These are phyloP conservation scores for Panagrolaimus sp. DNA, from an alignment of 1,140 invertebrate genomes.

Conservation along the genomic window DNA sequence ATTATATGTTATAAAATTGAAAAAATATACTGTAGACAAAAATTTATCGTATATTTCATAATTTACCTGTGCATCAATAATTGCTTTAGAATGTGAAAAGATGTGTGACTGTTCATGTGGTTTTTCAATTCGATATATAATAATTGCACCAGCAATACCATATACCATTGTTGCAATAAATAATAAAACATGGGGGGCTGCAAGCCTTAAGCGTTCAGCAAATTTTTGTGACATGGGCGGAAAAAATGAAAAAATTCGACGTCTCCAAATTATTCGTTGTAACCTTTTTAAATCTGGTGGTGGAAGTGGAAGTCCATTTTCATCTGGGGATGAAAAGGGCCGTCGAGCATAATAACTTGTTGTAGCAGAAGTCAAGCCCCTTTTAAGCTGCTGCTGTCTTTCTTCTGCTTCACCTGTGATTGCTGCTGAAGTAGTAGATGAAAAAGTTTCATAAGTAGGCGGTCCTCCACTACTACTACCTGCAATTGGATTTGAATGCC, in stretches of 20 bases:
- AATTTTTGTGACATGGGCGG: not conserved
- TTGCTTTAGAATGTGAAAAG: conserved; percentile 24
- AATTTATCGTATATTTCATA: too few relatives aligned
- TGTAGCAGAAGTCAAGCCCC: too few relatives aligned
- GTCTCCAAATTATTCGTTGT: not conserved
- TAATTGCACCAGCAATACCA: conserved; percentile 33
- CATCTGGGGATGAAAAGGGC: too few relatives aligned
- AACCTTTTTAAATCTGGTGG: conserved; percentile 2
- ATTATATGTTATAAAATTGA: too few relatives aligned
- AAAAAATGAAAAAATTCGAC: not conserved
- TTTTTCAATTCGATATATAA: conserved; percentile 18
- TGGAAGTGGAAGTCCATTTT: not conserved
- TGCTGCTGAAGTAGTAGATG: too few relatives aligned
- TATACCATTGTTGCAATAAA: conserved; percentile 34
- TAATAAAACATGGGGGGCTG: conserved; percentile 37
- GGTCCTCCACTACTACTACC: too few relatives aligned
- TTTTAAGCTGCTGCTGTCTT: too few relatives aligned
- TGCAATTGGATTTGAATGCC: too few relatives aligned
- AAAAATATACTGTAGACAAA: too few relatives aligned
- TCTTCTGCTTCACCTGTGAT: too few relatives aligned
- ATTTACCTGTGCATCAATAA: conserved; percentile 43
- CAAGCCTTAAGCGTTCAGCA: conserved; percentile 26
- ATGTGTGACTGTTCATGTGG: conserved; percentile 25
- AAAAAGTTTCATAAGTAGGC: too few relatives aligned
- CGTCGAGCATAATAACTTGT: too few relatives aligned